These are phyloP conservation scores for Rhinophrynus dorsalis DNA, from an alignment of 2,797 vertebrate genomes.

Conservation along the genomic window DNA sequence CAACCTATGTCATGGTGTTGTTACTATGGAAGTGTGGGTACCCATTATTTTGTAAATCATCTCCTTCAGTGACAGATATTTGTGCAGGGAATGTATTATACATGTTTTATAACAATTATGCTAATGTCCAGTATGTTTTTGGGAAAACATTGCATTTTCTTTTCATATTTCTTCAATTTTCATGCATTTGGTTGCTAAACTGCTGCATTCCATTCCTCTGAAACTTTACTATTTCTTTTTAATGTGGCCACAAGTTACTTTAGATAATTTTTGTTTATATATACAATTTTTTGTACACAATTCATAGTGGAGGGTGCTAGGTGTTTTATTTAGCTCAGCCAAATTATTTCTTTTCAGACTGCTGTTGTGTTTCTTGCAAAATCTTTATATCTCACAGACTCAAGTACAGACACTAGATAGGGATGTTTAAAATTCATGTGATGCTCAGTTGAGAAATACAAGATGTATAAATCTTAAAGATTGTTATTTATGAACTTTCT, in stretches of 20 bases:
- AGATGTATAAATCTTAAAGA: conserved; percentile 37
- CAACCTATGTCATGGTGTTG: too few relatives aligned
- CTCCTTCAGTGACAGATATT: too few relatives aligned
- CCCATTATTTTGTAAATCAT: too few relatives aligned
- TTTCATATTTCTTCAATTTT: too few relatives aligned
- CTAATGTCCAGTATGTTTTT: too few relatives aligned
- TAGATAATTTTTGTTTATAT: conserved; percentile 10
- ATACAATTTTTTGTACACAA: not conserved
- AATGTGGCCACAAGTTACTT: conserved; percentile 17
- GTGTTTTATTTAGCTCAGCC: not conserved
- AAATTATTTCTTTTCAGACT: conserved; percentile 26
- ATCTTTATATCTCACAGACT: conserved; percentile 37
- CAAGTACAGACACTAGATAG: conserved; percentile 18
- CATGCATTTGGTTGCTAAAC: not conserved
- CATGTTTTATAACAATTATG: too few relatives aligned
- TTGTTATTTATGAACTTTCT: conserved; percentile 37
- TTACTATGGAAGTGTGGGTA: too few relatives aligned
- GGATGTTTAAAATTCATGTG: conserved; percentile 44
- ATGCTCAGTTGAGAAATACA: conserved; percentile 29
- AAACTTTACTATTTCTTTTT: not conserved
- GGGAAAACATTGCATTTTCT: too few relatives aligned
- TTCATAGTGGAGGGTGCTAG: not conserved
- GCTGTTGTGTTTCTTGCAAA: conserved; percentile 4
- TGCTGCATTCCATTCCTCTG: conserved; percentile 10
- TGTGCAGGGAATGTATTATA: too few relatives aligned